phyloP scores from a whole-genome alignment of 2,113 vertebrate species.

The Antennarius striatus region DNA sequence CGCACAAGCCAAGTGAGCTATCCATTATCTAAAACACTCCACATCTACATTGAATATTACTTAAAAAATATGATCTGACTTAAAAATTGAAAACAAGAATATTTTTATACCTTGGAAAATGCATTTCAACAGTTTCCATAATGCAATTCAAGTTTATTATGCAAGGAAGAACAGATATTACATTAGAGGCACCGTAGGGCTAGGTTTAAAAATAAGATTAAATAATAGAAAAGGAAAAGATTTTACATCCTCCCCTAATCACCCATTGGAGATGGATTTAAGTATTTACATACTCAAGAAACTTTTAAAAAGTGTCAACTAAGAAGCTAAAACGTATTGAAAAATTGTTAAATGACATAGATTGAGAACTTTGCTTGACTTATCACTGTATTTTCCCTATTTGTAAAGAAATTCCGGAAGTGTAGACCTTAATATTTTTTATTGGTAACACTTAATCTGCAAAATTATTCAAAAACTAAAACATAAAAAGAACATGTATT shows the following conservation, averaged over 20 bases:
- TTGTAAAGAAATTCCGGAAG: too few relatives aligned
- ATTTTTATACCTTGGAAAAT: not conserved
- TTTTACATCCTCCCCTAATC: not conserved
- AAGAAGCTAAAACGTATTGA: conserved; percentile 7
- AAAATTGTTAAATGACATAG: conserved; percentile 8
- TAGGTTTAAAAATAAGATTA: not conserved
- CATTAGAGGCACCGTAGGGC: not conserved
- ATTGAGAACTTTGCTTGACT: conserved; percentile 1
- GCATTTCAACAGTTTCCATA: not conserved
- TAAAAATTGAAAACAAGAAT: conserved; percentile 6
- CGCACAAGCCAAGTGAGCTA: conserved; percentile 13
- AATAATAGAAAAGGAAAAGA: not conserved
- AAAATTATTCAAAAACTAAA: too few relatives aligned
- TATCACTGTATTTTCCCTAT: too few relatives aligned
- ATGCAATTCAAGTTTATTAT: not conserved
- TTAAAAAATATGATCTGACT: not conserved
- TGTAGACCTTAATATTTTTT: too few relatives aligned
- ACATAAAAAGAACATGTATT: too few relatives aligned
- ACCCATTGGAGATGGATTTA: conserved; percentile 19
- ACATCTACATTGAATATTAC: conserved; percentile 1
- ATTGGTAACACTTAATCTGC: too few relatives aligned
- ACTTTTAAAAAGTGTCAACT: conserved; percentile 13
- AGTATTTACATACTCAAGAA: conserved; percentile 21
- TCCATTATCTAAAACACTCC: conserved; percentile 9
- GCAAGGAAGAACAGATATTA: not conserved